Evolutionary conservation across 2,888 invertebrate genomes (phyloP).

Genomic region (Drosophila phalerata): DNA sequence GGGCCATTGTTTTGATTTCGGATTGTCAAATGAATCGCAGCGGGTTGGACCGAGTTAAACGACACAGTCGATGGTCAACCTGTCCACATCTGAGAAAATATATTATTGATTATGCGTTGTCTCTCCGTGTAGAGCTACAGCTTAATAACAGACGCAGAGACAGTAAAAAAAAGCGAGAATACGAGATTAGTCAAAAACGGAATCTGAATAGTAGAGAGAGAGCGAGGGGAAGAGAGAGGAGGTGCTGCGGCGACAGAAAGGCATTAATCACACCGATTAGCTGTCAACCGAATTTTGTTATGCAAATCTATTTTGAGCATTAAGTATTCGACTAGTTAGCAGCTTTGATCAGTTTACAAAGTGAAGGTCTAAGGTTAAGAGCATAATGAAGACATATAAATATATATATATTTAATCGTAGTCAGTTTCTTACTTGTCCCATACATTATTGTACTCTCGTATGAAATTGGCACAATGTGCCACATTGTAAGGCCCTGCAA

Average conservation of each 20-base stretch:
- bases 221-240: neutral
- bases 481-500: slow-evolving; percentile 45
- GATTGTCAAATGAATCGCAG: slow-evolving; percentile 25
- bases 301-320: slow-evolving; percentile 43
- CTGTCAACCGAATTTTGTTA: slow-evolving; percentile 54
- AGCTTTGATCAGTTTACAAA: slow-evolving; percentile 31
- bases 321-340: slow-evolving; percentile 44
- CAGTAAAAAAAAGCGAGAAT: slow-evolving; percentile 16
- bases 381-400: slow-evolving; percentile 30
- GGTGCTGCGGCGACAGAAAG: slow-evolving; percentile 14
- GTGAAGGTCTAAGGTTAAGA: slow-evolving; percentile 33
- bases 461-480: slow-evolving; percentile 51
- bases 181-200: slow-evolving; percentile 28
- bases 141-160: slow-evolving; percentile 27
- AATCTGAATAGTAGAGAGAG: slow-evolving; percentile 4
- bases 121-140: slow-evolving; percentile 24
- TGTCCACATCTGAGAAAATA: slow-evolving; percentile 43
- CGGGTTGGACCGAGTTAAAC: slow-evolving; percentile 63
- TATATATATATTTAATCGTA: slow-evolving; percentile 1
- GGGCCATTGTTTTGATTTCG: slow-evolving; percentile 27
- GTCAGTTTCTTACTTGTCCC: slow-evolving; percentile 2
- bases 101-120: slow-evolving; percentile 50
- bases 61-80: slow-evolving; percentile 72
- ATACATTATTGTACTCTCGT: slow-evolving; percentile 6
- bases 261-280: slow-evolving; percentile 59